Evolutionary conservation across 2,797 vertebrate genomes (phyloP), one percentile per base, ranked within the genome.

Genomic region (Huso huso): DNA sequence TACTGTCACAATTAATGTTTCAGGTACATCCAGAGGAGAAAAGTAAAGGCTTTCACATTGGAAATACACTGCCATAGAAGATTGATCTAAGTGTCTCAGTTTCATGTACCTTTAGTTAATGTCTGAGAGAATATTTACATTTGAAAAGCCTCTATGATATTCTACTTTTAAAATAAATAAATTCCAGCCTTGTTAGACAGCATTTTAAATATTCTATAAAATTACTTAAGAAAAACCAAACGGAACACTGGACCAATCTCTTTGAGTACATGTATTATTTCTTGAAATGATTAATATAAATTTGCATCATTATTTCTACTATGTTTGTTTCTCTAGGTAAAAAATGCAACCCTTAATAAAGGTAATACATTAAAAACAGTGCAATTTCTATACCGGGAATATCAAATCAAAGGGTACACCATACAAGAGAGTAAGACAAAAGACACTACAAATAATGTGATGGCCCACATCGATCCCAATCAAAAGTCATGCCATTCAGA

Each of bases 191-290:
- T 63, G 66, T 63, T 68, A 68, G 72, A 67, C 65, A 49, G 57
- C 66, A 68, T 70, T 70, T 66, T 73, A 66, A 70, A 70, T 60
- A 68, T 62, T 61, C 62, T 64, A 70, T 63, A 63, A 70, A 61
- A 73, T 66, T 60, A 68, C 62, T 61, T 65, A 67, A 55, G 57
- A 61, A 65, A 50, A 23, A 48, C 51, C 18, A 58, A 63, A 69
- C 49, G 49, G 12, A n/a, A 62, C 49, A 49, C 10, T 6, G 61
- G 64, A 66, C 61, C 15, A 18, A 1, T 18, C 15, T 18, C 58
- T 65, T 63, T 63, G 51, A 5, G 12, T 61, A 52, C 57, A 58
- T 6, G 1, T 58, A 10, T 57, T 15, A 49, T 63, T 62, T 65
- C 61, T 67, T 58, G 50, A 58, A 70, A 60, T 10, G 50, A 68